Percentiles rank a stretch among this genome's conserved stretches.
Conservation (phyloP, 2,888 invertebrate species). For the Amphipoea oculea region DNA sequence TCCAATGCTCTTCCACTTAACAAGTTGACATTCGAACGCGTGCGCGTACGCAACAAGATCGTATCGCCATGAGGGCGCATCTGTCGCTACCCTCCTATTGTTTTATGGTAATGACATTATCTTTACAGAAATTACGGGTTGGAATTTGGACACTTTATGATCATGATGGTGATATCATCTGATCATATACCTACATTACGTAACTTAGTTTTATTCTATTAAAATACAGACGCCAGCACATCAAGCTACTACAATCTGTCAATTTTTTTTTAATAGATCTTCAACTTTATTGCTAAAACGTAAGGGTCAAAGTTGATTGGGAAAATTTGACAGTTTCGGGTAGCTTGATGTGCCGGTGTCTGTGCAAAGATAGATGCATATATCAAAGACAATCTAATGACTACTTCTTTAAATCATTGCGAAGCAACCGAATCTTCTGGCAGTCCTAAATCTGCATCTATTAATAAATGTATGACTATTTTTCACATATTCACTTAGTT, state of each 20-base stretch:
- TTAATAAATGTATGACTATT: not conserved
- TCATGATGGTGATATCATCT: no score
- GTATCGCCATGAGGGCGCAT: slow-evolving; percentile 73
- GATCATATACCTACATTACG: no score
- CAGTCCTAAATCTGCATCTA: not conserved
- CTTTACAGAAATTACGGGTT: slow-evolving; percentile 54
- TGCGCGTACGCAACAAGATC: slow-evolving; percentile 73
- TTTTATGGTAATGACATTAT: slow-evolving; percentile 63
- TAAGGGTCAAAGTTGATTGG: no score
- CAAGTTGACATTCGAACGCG: slow-evolving; percentile 66
- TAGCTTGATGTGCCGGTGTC: no score
- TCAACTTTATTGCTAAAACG: no score
- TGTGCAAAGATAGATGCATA: no score
- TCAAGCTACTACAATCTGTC: no score
- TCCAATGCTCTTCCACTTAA: slow-evolving; percentile 68
- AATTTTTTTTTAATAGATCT: no score
- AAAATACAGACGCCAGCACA: no score
- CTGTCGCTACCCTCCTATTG: slow-evolving; percentile 73
- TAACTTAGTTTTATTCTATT: not conserved
- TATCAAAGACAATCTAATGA: no score
- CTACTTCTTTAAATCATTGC: not conserved
- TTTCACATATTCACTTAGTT: not conserved
- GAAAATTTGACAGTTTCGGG: no score
- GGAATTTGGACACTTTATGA: slow-evolving; percentile 25
- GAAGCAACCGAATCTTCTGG: not conserved